Evolutionary conservation across 2,113 vertebrate genomes (phyloP), one percentile per base, ranked within the genome.

Genomic region (Megatriorchis doriae): DNA sequence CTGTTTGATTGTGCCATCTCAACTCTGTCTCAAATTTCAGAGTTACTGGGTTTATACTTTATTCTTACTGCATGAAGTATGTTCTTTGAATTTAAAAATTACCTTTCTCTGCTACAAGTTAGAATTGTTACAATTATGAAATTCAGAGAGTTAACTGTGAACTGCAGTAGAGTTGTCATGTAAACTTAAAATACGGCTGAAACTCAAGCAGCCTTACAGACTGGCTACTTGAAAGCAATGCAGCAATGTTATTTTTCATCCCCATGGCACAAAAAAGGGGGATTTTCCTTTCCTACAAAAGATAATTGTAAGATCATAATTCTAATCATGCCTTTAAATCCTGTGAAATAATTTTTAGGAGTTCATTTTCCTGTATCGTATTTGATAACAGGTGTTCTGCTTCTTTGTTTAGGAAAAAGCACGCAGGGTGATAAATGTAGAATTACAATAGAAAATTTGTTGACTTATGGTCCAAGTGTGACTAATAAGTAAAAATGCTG

Each of bases 351-450:
- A 20, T 36, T 93, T 38, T 34, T 7, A 38, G 38, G 34, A 9
- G 68, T 38, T 67, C 0, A 0, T 78, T 87, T 88, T 36, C 5
- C 25, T 59, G 18, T 42, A 9, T 42, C 31, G 0, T 9, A 0
- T 25, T 25, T n/a, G 26, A 17, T 65, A 21, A 34, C 34, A 31
- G n/a, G 22, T 6, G 32, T 21, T 67, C 11, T 65, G 47, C 23
- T 67, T 32, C 20, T 72, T 38, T 5, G 40, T 62, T 73, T 4
- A 43, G 13, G 31, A 26, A 34, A 25, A 50, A 31, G 22, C 13
- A 7, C 4, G 14, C 12, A 6, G 29, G 58, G 2, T 50, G 68
- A 40, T 23, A 38, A 78, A 48, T 14, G 2, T 9, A 13, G 56
- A 80, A 63, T 45, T 45, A 8, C 34, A 34, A 6, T 16, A 7